phyloP scores from a whole-genome alignment of 2,797 vertebrate species.

The Epinephelus awoara region DNA sequence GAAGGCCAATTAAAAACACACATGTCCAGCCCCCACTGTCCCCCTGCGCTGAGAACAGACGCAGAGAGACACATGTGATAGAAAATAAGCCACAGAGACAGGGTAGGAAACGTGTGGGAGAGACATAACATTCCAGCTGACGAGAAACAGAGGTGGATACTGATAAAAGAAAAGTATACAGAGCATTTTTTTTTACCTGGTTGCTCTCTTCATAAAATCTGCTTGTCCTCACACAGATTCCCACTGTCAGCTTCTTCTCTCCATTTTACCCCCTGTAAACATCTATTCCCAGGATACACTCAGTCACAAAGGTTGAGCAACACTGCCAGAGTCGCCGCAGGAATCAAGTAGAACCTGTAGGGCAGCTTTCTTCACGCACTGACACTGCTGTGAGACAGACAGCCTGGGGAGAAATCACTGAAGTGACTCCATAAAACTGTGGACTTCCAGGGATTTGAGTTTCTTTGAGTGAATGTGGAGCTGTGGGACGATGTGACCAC shows the following conservation, averaged over 20 bases:
- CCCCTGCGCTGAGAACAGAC: slow-evolving; percentile 37
- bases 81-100: slow-evolving; percentile 41
- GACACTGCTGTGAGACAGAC: slow-evolving; percentile 9
- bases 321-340: slow-evolving; percentile 17
- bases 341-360: slow-evolving; percentile 80
- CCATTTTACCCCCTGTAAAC: slow-evolving; percentile 19
- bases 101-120: slow-evolving; percentile 61
- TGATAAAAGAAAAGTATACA: neutral
- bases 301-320: slow-evolving; percentile 7
- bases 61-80: slow-evolving; percentile 18
- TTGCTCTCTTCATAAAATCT: slow-evolving; percentile 13
- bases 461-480: slow-evolving; percentile 29
- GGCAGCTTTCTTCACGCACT: slow-evolving; percentile 56
- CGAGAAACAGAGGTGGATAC: slow-evolving; percentile 15
- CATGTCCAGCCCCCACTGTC: slow-evolving; percentile 46
- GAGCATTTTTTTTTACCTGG: slow-evolving; percentile 47
- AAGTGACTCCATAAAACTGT: neutral
- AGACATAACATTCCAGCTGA: slow-evolving; percentile 38
- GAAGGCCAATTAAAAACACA: slow-evolving; percentile 62
- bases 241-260: slow-evolving; percentile 10
- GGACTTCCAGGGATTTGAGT: slow-evolving; percentile 8
- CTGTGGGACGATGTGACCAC: slow-evolving; percentile 28
- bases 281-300: slow-evolving; percentile 5
- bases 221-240: neutral
- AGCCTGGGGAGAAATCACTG: slow-evolving; percentile 7